Conservation (phyloP, 1,140 invertebrate genomes). For the Chrysomallon squamiferum region DNA sequence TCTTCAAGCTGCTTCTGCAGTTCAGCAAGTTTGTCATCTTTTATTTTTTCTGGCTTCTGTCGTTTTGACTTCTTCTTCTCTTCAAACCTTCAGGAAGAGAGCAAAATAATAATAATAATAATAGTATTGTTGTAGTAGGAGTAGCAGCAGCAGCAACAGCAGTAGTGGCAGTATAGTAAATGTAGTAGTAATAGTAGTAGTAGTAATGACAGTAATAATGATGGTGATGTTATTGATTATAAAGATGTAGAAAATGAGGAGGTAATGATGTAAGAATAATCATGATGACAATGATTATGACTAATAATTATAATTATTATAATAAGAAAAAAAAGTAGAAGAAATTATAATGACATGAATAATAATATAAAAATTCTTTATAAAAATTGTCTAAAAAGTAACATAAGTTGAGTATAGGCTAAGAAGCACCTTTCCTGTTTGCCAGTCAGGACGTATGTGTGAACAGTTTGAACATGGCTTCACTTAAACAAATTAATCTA, state of each 20-base stretch:
- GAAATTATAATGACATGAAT: no score
- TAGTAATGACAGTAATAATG: not conserved
- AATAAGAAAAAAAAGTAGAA: no score
- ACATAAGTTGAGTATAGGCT: no score
- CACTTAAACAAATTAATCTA: not conserved
- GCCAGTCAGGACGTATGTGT: not conserved
- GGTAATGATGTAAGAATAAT: not conserved
- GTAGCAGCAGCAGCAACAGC: not conserved
- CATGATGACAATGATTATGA: no score
- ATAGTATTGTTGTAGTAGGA: not conserved
- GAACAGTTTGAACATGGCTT: not conserved
- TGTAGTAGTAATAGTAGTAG: not conserved
- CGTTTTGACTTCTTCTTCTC: slow-evolving; percentile 38
- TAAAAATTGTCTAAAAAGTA: no score
- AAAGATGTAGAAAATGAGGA: not conserved
- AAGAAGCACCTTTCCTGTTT: not conserved
- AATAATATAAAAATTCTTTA: no score
- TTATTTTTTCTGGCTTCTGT: slow-evolving; percentile 26
- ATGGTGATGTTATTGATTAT: not conserved
- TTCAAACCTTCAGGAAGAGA: slow-evolving; percentile 42
- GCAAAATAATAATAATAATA: not conserved
- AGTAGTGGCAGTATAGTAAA: no score
- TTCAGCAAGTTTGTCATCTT: slow-evolving; percentile 45
- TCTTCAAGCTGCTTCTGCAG: slow-evolving; percentile 49
- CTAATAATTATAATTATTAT: no score